These are phyloP conservation scores for Salmo trutta DNA, from an alignment of 2,797 vertebrate species.

Conservation along the genomic window DNA sequence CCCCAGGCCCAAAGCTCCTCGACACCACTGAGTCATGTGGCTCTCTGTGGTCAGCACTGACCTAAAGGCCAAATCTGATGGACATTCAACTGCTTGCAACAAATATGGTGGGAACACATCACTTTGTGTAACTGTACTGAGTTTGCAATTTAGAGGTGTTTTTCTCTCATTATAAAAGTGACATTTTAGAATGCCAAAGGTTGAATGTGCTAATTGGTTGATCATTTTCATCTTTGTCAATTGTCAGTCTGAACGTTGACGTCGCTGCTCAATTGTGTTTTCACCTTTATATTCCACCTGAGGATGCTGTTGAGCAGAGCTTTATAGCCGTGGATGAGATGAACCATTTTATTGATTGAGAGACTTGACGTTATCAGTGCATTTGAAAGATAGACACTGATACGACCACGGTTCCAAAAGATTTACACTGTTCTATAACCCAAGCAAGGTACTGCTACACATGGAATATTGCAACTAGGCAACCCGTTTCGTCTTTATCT, in stretches of 20 bases:
- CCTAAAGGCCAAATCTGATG: slow-evolving; percentile 15
- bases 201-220: background rate
- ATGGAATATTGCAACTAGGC: background rate
- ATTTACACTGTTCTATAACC: background rate
- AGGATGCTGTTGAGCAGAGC: slow-evolving; percentile 32
- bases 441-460: background rate
- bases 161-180: background rate
- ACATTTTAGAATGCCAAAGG: background rate
- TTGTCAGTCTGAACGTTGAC: slow-evolving; percentile 36
- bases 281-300: slow-evolving; percentile 23
- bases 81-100: background rate
- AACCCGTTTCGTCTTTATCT: background rate
- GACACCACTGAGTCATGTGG: background rate
- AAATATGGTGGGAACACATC: background rate
- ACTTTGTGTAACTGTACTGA: background rate
- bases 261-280: background rate
- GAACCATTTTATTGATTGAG: background rate
- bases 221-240: slow-evolving; percentile 3
- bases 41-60: slow-evolving; percentile 34
- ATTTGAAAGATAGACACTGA: background rate
- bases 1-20: slow-evolving; percentile 14
- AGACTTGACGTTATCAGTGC: background rate
- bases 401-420: background rate
- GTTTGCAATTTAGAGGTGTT: background rate
- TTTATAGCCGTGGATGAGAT: background rate